phyloP scores from a whole-genome alignment of 2,113 vertebrate species.

The Rhinolophus ferrumequinum region DNA sequence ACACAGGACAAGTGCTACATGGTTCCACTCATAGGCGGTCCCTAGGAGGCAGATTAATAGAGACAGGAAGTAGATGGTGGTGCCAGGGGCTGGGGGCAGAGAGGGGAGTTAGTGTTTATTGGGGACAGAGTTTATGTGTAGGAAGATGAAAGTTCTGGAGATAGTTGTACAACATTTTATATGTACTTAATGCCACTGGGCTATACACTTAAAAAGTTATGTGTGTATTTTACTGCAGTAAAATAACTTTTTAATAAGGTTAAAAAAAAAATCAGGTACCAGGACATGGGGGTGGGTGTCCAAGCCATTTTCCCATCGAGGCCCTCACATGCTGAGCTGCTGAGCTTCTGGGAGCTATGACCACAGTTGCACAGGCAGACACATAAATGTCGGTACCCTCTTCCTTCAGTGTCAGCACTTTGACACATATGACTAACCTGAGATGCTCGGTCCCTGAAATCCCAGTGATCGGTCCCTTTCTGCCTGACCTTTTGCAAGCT shows the following conservation, averaged over 20 bases:
- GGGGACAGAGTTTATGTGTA: neutral
- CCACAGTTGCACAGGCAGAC: neutral
- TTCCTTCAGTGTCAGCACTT: fast-evolving
- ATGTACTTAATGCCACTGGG: neutral
- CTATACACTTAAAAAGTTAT: neutral
- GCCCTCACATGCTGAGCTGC: neutral
- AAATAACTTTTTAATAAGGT: neutral
- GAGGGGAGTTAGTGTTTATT: neutral
- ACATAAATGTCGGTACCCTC: neutral
- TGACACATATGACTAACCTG: neutral
- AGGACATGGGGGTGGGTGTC: neutral
- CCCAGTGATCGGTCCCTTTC: neutral
- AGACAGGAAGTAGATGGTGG: neutral
- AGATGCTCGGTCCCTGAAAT: neutral
- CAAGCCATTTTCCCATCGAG: neutral
- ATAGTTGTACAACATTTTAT: fast-evolving
- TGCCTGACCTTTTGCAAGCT: no score
- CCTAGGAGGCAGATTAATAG: neutral
- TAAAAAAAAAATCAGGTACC: neutral
- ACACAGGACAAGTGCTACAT: neutral
- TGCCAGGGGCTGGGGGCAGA: neutral
- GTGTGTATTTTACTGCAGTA: neutral
- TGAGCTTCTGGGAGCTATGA: fast-evolving
- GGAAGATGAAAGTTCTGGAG: neutral
- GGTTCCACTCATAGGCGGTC: neutral